Evolutionary conservation across 2,888 invertebrate genomes (phyloP), one percentile per base, ranked within the genome.

Genomic region (Enchytraeus crypticus): DNA sequence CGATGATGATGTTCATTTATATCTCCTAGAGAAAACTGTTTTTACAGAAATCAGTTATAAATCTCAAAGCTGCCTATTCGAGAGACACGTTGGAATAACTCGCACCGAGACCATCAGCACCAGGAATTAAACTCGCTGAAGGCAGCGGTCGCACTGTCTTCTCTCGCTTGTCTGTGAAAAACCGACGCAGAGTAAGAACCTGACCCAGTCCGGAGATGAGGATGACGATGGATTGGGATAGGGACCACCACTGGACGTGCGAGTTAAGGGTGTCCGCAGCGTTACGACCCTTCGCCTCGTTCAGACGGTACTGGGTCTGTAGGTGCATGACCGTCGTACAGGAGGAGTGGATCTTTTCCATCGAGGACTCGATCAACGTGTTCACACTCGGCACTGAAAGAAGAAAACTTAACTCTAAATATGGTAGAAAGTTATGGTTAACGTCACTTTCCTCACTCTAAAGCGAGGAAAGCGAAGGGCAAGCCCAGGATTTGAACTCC

Each of bases 141-240:
- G n/a, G n/a, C n/a, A 30, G 30, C 11, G 53, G 30, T 21, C 29
- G 23, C 4, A 51, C 27, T 21, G 38, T 14, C 33, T 27, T 33
- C 59, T 32, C 51, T 18, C 46, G 5, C 26, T 46, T 27, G 14
- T 61, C 47, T 2, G 53, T 45, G 64, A 78, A 78, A 61, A 77
- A 76, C 33, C 69, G 70, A 57, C 72, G 73, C 18, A 77, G 69
- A 34, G 76, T 64, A 14, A 74, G 60, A 8, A 75, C 72, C 65
- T 77, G 76, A 55, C 76, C 75, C 27, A 74, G 65, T 3, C 76
- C 75, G 11, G 72, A 66, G n/a, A 74, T 1, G 32, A 77, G 38
- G 27, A 78, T 71, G 30, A 73, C 62, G 8, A 71, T 30, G 2
- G 73, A 63, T 51, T 75, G 74, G 3, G 66, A 66, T 8, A 74